These are phyloP conservation scores for Achroia grisella DNA, from an alignment of 1,140 invertebrate species.

Conservation along the genomic window DNA sequence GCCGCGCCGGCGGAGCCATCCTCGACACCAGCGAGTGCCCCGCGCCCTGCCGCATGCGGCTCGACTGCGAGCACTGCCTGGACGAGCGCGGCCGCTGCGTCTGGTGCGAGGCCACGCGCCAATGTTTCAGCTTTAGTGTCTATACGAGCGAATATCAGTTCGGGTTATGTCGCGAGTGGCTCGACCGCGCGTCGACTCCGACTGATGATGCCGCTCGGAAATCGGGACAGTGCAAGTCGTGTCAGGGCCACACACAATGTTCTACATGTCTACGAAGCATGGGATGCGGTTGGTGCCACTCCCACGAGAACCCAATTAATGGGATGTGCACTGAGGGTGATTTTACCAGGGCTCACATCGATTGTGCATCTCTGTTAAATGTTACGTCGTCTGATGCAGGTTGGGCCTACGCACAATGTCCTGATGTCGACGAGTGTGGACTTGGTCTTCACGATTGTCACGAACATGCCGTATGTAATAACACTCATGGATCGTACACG, in stretches of 20 bases:
- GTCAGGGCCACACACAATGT: slow-evolving; percentile 84
- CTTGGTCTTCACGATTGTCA: slow-evolving; percentile 92
- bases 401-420: slow-evolving; percentile 94
- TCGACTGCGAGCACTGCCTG: slow-evolving; percentile 87
- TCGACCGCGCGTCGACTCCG: slow-evolving; percentile 81
- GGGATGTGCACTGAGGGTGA: slow-evolving; percentile 87
- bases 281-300: slow-evolving; percentile 96
- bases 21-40: slow-evolving; percentile 79
- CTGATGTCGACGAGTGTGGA: slow-evolving; percentile 95
- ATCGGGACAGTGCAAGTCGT: slow-evolving; percentile 86
- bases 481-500: slow-evolving; percentile 91
- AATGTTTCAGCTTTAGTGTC: slow-evolving; percentile 95
- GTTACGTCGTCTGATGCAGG: slow-evolving; percentile 73
- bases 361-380: slow-evolving; percentile 78
- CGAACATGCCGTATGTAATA: slow-evolving; percentile 90
- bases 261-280: slow-evolving; percentile 85
- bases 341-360: slow-evolving; percentile 81
- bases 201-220: slow-evolving; percentile 33
- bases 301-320: slow-evolving; percentile 88
- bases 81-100: slow-evolving; percentile 91
- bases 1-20: slow-evolving; percentile 81
- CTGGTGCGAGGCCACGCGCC: slow-evolving; percentile 93
- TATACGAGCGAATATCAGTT: slow-evolving; percentile 96
- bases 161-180: slow-evolving; percentile 93
- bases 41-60: slow-evolving; percentile 82